phyloP scores from a whole-genome alignment of 2,888 invertebrate species.

The Lampropteryx suffumata region DNA sequence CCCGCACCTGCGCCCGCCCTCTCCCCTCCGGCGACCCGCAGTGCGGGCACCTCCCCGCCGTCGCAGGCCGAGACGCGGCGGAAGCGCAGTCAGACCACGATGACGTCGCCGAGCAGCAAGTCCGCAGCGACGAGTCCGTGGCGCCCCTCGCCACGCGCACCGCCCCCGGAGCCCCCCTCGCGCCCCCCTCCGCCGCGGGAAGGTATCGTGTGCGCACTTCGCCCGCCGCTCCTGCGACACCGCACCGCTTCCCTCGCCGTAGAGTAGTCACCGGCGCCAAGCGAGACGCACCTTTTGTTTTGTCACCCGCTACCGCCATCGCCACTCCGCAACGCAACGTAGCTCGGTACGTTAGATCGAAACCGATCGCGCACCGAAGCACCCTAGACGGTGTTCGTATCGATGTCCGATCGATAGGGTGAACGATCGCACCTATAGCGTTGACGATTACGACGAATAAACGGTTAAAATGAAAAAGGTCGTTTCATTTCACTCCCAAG shows the following conservation, averaged over 20 bases:
- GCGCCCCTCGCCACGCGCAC: constrained; percentile 46
- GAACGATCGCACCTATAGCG: too few species aligned
- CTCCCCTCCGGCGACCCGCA: constrained; percentile 10
- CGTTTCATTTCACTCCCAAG: constrained; percentile 42
- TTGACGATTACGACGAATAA: constrained; percentile 25
- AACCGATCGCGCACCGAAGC: too few species aligned
- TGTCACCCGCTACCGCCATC: neutral
- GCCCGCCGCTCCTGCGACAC: too few species aligned
- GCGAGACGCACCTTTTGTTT: constrained; percentile 1
- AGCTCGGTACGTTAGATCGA: too few species aligned
- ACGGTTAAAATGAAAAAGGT: constrained; percentile 27
- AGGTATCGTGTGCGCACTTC: too few species aligned
- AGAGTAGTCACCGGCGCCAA: too few species aligned
- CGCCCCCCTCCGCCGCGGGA: constrained; percentile 59
- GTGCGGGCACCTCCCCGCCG: constrained; percentile 23
- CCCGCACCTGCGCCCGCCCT: too few species aligned
- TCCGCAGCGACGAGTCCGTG: constrained; percentile 56
- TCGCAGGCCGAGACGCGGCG: constrained; percentile 23
- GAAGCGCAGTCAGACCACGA: constrained; percentile 40
- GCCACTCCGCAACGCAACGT: too few species aligned
- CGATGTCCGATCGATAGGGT: too few species aligned
- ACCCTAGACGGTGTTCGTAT: too few species aligned
- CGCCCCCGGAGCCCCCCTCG: constrained; percentile 44
- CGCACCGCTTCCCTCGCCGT: too few species aligned
- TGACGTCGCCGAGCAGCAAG: constrained; percentile 51